phyloP scores from a whole-genome alignment of 2,797 vertebrate species.

The Artibeus lituratus region DNA sequence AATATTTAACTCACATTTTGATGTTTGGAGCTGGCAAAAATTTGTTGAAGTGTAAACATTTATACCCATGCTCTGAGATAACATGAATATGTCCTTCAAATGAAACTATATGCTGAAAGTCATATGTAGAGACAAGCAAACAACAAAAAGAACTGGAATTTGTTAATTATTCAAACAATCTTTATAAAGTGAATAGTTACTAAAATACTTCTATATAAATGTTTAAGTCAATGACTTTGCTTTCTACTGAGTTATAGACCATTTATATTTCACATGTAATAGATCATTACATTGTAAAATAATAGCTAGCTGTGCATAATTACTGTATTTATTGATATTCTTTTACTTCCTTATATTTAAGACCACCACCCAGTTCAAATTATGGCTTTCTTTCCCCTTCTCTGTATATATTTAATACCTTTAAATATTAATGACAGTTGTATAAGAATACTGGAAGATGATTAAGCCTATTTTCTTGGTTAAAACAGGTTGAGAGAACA shows the following conservation, averaged over 20 bases:
- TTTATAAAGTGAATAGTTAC: conserved; percentile 6
- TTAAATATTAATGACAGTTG: conserved; percentile 67
- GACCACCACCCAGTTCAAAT: conserved; percentile 36
- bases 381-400: conserved; percentile 42
- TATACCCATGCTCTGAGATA: conserved; percentile 45
- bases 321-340: not conserved
- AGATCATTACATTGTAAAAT: not conserved
- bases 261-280: not conserved
- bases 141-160: conserved; percentile 31
- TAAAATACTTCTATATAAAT: conserved; percentile 42
- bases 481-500: conserved; percentile 75
- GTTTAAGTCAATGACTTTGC: not conserved
- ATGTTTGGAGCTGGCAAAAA: conserved; percentile 36
- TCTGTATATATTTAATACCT: conserved; percentile 56
- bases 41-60: not conserved
- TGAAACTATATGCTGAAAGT: not conserved
- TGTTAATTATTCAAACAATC: conserved; percentile 45
- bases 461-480: conserved; percentile 64
- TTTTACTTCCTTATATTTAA: conserved; percentile 45
- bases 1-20: conserved; percentile 40
- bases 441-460: conserved; percentile 62
- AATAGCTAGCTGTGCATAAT: not conserved
- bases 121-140: not conserved
- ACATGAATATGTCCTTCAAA: conserved; percentile 40
- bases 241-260: not conserved